Conservation (phyloP, 2,113 vertebrate genomes). For the Chaenogobius annularis region DNA sequence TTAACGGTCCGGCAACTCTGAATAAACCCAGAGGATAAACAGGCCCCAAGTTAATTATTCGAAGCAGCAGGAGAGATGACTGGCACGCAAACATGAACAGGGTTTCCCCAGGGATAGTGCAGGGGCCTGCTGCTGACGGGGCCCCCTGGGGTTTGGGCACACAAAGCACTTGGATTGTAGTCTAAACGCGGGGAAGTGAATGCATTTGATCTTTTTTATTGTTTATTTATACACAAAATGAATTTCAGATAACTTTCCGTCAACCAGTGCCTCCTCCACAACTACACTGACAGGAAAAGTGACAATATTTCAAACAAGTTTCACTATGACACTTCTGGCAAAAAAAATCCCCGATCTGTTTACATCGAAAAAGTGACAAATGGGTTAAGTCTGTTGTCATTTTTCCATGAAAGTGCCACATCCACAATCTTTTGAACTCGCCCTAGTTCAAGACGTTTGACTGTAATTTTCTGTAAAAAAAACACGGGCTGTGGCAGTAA, state of each 20-base stretch:
- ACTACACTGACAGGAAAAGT: slow-evolving; percentile 59
- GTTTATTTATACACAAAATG: not conserved
- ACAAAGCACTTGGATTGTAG: slow-evolving; percentile 17
- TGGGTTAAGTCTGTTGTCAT: slow-evolving; percentile 45
- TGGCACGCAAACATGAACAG: slow-evolving; percentile 51
- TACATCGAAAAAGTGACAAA: slow-evolving; percentile 28
- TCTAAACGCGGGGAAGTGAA: not conserved
- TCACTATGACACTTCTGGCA: slow-evolving; percentile 57
- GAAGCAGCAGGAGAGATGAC: slow-evolving; percentile 52
- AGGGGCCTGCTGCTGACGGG: slow-evolving; percentile 34
- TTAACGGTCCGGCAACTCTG: slow-evolving; percentile 54
- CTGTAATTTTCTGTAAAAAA: not conserved
- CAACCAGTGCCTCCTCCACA: slow-evolving; percentile 30
- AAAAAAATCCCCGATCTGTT: slow-evolving; percentile 39
- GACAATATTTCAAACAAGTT: slow-evolving; percentile 56
- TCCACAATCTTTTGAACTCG: slow-evolving; percentile 19
- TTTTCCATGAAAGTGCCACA: slow-evolving; percentile 49
- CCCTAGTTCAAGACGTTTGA: not conserved
- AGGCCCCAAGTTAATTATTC: slow-evolving; percentile 66
- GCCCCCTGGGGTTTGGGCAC: slow-evolving; percentile 27
- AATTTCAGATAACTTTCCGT: slow-evolving; percentile 47
- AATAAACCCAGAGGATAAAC: slow-evolving; percentile 60
- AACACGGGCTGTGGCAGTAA: slow-evolving; percentile 20
- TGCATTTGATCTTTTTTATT: not conserved
- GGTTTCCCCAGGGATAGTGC: slow-evolving; percentile 45